These are phyloP conservation scores for Sylvia borin DNA, from an alignment of 2,797 vertebrate species.

Conservation along the genomic window DNA sequence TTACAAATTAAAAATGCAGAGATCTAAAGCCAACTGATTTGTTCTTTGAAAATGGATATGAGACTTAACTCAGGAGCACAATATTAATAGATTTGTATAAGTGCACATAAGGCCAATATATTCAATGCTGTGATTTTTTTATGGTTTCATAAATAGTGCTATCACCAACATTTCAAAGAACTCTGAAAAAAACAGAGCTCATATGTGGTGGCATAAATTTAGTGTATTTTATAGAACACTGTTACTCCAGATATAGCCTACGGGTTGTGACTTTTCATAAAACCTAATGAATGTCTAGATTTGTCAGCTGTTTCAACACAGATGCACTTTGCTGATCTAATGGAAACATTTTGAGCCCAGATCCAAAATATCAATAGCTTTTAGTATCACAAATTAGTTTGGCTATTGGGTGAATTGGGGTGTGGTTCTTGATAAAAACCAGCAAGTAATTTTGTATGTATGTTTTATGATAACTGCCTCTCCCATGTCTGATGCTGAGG, in stretches of 20 bases:
- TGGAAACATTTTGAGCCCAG: constrained; percentile 73
- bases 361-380: constrained; percentile 78
- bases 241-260: constrained; percentile 69
- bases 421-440: constrained; percentile 71
- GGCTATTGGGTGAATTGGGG: constrained; percentile 66
- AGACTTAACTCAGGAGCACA: constrained; percentile 14
- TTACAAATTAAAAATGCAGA: constrained; percentile 10
- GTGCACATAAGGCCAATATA: constrained; percentile 64
- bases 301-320: constrained; percentile 78
- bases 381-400: constrained; percentile 73
- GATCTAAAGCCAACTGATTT: constrained; percentile 25
- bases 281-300: constrained; percentile 77
- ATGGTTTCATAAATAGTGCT: constrained; percentile 72
- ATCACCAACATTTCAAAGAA: constrained; percentile 72
- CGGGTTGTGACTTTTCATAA: constrained; percentile 76
- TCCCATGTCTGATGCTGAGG: not conserved
- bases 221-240: constrained; percentile 70
- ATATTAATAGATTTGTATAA: constrained; percentile 67
- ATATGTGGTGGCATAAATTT: constrained; percentile 64
- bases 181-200: constrained; percentile 52
- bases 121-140: constrained; percentile 69
- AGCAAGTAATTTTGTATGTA: constrained; percentile 42
- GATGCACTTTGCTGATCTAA: constrained; percentile 75
- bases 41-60: constrained; percentile 22
- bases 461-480: constrained; percentile 42